Percentiles rank a stretch among this genome's conserved stretches.
Conservation (phyloP, 2,113 vertebrate genomes). For the Trachemys scripta region DNA sequence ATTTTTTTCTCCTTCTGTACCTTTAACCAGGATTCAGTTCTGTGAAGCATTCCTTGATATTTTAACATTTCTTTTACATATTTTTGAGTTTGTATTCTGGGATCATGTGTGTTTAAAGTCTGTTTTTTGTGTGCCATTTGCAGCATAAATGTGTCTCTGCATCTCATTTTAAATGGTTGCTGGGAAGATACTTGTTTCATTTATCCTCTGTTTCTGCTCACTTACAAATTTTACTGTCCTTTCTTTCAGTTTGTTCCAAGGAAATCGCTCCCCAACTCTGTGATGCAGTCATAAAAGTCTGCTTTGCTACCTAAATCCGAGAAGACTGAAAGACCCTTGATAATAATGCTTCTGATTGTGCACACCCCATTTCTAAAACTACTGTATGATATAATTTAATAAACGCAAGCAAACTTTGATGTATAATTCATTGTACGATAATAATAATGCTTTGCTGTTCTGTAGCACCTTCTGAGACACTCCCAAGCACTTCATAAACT, state of each 20-base stretch:
- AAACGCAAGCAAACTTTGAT: not conserved
- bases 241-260: not conserved
- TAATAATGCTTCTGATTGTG: not conserved
- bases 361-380: not conserved
- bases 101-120: not conserved
- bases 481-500: not conserved
- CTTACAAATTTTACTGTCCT: not conserved
- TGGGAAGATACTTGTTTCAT: not conserved
- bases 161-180: not conserved
- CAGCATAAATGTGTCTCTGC: not conserved
- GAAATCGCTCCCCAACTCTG: not conserved
- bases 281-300: not conserved
- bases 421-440: not conserved
- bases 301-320: not conserved
- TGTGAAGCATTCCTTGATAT: not conserved
- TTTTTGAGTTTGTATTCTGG: not conserved
- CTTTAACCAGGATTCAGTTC: not conserved
- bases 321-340: not conserved
- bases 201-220: not conserved
- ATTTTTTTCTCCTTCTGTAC: not conserved
- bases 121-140: not conserved
- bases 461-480: not conserved
- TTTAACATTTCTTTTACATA: not conserved
- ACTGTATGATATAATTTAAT: not conserved
- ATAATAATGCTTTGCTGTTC: not conserved